Evolutionary conservation across 2,113 vertebrate genomes (phyloP), one percentile per base, ranked within the genome.

Genomic region (Forbesichthys papilliferus): DNA sequence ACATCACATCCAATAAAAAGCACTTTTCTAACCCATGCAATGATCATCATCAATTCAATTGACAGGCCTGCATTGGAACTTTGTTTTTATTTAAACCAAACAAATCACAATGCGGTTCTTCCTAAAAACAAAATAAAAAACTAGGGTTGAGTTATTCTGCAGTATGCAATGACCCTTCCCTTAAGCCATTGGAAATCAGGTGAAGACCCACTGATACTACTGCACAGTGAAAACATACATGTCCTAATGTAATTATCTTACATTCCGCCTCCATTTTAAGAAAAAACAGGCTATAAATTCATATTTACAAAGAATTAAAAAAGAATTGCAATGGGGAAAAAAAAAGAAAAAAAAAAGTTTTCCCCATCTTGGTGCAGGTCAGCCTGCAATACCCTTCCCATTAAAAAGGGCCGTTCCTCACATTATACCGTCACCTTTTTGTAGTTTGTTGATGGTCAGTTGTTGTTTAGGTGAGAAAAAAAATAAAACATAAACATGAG

Each of bases 291-390:
- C 70, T 73, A 71, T 70, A 82, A 65, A 74, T 67, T 74, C 61
- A 71, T 90, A 84, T 87, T 85, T 89, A 89, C 84, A 91, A 88
- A 89, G 82, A 66, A 85, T 47, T 55, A 68, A 65, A 58, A 64
- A 64, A 57, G 14, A 47, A 56, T 12, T 42, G 34, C 56, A 64
- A 86, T 75, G 74, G 84, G 73, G 78, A 84, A 78, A 68, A 73
- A 8, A 87, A 90, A 84, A 70, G 87, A 86, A 84, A 77, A 4
- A 9, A 63, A 78, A 79, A 79, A 73, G 20, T 9, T 67, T 63
- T 16, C 16, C 54, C 54, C 54, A 82, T 78, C 75, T 78, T 68
- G 62, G 61, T 72, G 46, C 65, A 69, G 75, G 79, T 85, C 65
- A 78, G 68, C 75, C 48, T 64, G 59, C 49, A 14, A 52, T 11